Conservation (phyloP, 1,140 invertebrate genomes). For the Aradophagus sp. region DNA sequence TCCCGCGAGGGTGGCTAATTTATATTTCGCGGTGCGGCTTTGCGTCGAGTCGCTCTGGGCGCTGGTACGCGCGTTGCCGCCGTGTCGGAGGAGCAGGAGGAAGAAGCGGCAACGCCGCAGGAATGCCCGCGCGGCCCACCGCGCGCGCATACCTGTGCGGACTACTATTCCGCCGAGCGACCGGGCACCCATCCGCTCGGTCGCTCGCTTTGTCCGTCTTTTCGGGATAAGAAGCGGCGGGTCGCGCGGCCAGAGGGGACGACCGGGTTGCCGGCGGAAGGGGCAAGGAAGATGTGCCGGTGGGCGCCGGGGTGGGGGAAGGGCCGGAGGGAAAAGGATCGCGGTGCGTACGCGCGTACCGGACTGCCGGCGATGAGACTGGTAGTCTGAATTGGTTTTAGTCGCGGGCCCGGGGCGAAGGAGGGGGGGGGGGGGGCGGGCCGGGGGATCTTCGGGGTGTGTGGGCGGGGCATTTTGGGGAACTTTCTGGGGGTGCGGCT, state of each 20-base stretch:
- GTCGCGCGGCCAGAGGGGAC: not conserved
- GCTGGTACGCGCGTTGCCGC: not conserved
- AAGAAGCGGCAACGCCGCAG: slow-evolving; percentile 40
- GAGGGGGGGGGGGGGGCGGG: not conserved
- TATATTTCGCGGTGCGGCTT: slow-evolving; percentile 35
- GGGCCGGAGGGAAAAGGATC: slow-evolving; percentile 12
- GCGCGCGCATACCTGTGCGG: slow-evolving; percentile 33
- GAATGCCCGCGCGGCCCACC: slow-evolving; percentile 22
- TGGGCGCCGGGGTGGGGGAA: not conserved
- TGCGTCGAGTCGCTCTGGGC: too few relatives aligned
- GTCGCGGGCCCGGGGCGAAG: slow-evolving; percentile 3
- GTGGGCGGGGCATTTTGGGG: slow-evolving; percentile 8
- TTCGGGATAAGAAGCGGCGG: slow-evolving; percentile 31
- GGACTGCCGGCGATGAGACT: slow-evolving; percentile 19
- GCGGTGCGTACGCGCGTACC: slow-evolving; percentile 25
- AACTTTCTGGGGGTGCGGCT: too few relatives aligned
- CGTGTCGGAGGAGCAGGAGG: slow-evolving; percentile 2
- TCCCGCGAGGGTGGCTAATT: slow-evolving; percentile 32
- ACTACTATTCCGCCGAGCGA: slow-evolving; percentile 21
- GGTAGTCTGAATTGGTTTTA: slow-evolving; percentile 36
- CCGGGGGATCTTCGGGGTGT: slow-evolving; percentile 3
- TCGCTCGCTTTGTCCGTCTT: slow-evolving; percentile 35
- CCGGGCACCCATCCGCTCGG: slow-evolving; percentile 24
- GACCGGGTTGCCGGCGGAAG: not conserved
- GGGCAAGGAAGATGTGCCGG: slow-evolving; percentile 5